A percentile compares a stretch with the other conserved stretches of the same genome.
Evolutionary conservation across 2,888 invertebrate species (phyloP).

Genomic region (Amiota minor): DNA sequence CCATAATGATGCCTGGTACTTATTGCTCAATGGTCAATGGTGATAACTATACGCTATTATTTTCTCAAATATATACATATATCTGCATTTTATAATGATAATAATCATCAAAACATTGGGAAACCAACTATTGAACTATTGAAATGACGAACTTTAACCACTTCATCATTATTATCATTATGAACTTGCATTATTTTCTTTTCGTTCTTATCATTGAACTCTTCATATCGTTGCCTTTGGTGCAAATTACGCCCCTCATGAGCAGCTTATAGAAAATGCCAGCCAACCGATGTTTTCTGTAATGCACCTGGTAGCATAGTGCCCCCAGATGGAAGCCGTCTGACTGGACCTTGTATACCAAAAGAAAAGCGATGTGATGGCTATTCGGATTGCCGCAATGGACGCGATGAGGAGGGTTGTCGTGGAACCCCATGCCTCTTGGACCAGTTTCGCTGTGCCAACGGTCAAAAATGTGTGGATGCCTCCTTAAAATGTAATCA

Average conservation of each 20-base stretch:
- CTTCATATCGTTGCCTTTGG: not conserved
- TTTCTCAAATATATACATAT: conserved; percentile 24
- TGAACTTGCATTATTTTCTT: conserved; percentile 8
- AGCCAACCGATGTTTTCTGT: conserved; percentile 90
- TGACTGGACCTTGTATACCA: conserved; percentile 87
- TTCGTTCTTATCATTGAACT: not conserved
- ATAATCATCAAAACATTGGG: not conserved
- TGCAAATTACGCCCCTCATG: not conserved
- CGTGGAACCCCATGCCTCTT: conserved; percentile 81
- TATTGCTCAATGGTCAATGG: not conserved
- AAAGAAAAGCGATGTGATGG: conserved; percentile 94
- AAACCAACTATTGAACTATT: conserved; percentile 1
- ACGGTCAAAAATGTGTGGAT: conserved; percentile 87
- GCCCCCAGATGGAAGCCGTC: conserved; percentile 75
- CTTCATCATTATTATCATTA: conserved; percentile 28
- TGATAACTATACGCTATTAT: conserved; percentile 20
- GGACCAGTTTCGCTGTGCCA: conserved; percentile 89
- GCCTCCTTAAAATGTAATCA: conserved; percentile 87
- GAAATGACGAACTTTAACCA: conserved; percentile 21
- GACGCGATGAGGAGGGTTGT: conserved; percentile 87
- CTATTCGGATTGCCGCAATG: conserved; percentile 88
- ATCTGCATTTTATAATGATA: conserved; percentile 8
- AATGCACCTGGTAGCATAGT: conserved; percentile 78
- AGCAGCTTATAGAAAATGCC: conserved; percentile 90
- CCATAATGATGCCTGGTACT: too few relatives aligned